Base-by-base conservation (phyloP, 2,797 vertebrate genomes). In the Sphaeramia orbicularis region DNA sequence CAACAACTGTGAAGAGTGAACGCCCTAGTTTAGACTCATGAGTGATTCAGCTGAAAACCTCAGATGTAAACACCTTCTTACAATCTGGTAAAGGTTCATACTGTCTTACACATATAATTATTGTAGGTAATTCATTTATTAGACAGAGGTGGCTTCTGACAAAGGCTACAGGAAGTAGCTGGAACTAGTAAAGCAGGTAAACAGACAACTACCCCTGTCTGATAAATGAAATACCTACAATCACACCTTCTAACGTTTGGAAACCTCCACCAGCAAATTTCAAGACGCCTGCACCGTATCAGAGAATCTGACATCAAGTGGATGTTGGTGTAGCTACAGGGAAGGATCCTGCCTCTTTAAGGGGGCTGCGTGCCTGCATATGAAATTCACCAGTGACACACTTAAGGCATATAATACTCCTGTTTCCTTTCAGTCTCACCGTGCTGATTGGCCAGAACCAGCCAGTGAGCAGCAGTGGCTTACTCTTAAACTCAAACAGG, bases 361-460 rank as follows among this genome's bases (percentile, higher is more conserved):
- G 76, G 52, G 58, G 40, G 59, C 54, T 54, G 59, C n/a, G 6
- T 49, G 41, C 54, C 53, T 69, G 48, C 51, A 40, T 48, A 76
- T 86, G 53, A 86, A 80, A 76, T 60, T 71, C 72, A 71, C 59
- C 78, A 76, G 58, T 42, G 52, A 78, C 65, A 81, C 54, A 51
- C 32, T 15, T 44, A 13, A 57, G 57, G 51, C 58, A 72, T 57
- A 80, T 65, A 76, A 82, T 47, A 70, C 70, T 63, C 48, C 48
- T 30, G 64, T 74, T 86, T 84, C 75, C 59, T 81, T 47, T 83
- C 55, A 21, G 53, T 66, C 53, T 78, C 68, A 44, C 56, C 1
- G 15, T 14, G 12, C 77, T 63, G 77, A 91, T 90, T 91, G 86
- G 86, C 56, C 54, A 35, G 71, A 78, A 56, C 55, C 51, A 62